These are phyloP conservation scores for Cliona cf. orientalis DNA, from an alignment of 37 sponge, comb jelly and placozoan species.

Conservation along the genomic window DNA sequence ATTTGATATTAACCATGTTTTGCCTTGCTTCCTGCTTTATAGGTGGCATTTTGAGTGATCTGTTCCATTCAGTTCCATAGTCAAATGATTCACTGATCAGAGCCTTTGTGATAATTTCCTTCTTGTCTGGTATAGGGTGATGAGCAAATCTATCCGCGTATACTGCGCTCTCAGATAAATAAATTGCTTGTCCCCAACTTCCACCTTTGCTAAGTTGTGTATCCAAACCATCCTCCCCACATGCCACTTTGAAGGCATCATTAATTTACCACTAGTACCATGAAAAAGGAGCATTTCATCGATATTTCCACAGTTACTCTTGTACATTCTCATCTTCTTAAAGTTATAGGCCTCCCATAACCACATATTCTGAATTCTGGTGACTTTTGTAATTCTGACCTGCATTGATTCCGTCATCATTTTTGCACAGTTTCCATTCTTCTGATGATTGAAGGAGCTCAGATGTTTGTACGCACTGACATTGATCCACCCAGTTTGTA, in stretches of 20 bases:
- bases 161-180: conserved; percentile 78
- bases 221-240: conserved; percentile 73
- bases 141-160: conserved; percentile 58
- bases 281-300: conserved; percentile 68
- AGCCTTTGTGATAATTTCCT: conserved; percentile 45
- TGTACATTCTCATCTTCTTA: conserved; percentile 34
- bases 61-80: background rate
- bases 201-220: conserved; percentile 36
- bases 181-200: conserved; percentile 72
- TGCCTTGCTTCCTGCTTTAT: background rate
- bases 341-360: conserved; percentile 59
- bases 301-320: conserved; percentile 41
- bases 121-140: background rate
- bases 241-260: conserved; percentile 22
- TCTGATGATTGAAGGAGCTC: background rate
- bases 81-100: conserved; percentile 39
- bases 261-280: conserved; percentile 58
- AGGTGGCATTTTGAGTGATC: background rate
- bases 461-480: background rate
- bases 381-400: conserved; percentile 18
- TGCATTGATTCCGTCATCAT: background rate
- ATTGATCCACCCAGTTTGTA: too few species aligned
- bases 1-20: background rate
- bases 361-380: conserved; percentile 68
- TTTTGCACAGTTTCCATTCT: background rate